These are phyloP conservation scores for Leptinotarsa texana DNA, from an alignment of 1,140 invertebrate species.

Conservation along the genomic window DNA sequence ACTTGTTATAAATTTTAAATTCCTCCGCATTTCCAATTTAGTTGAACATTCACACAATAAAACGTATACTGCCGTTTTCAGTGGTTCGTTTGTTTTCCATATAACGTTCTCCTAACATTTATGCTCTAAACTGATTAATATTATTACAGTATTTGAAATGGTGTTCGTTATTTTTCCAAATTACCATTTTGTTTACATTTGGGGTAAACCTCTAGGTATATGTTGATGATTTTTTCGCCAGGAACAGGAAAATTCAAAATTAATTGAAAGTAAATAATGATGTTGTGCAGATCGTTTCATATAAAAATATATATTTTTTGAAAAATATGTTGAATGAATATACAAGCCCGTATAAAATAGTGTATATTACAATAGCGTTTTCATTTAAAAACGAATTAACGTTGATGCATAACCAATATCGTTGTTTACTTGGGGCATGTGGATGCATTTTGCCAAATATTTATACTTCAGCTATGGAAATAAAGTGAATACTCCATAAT, in stretches of 20 bases:
- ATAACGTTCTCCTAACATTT: no score
- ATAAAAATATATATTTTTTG: neutral
- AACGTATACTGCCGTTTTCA: no score
- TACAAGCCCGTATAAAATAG: neutral
- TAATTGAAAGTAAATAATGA: constrained; percentile 4
- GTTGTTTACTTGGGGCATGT: neutral
- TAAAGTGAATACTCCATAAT: neutral
- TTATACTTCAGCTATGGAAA: constrained; percentile 1
- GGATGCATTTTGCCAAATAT: neutral
- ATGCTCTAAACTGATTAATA: no score
- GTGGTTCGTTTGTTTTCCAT: no score
- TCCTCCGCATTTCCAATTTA: neutral
- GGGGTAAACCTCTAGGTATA: no score
- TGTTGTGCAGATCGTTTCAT: neutral
- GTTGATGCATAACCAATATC: constrained; percentile 1
- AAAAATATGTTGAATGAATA: neutral
- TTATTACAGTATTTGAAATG: no score
- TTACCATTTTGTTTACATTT: no score
- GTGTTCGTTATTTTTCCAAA: no score
- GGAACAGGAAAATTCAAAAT: no score
- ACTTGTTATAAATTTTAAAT: neutral
- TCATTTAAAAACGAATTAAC: neutral
- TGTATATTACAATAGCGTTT: neutral
- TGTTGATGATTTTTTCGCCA: no score
- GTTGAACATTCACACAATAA: neutral